A percentile compares a stretch with the other conserved stretches of the same genome.
These are phyloP conservation scores for Doryteuthis pealeii DNA, from an alignment of 1,140 invertebrate genomes.

Conservation along the genomic window DNA sequence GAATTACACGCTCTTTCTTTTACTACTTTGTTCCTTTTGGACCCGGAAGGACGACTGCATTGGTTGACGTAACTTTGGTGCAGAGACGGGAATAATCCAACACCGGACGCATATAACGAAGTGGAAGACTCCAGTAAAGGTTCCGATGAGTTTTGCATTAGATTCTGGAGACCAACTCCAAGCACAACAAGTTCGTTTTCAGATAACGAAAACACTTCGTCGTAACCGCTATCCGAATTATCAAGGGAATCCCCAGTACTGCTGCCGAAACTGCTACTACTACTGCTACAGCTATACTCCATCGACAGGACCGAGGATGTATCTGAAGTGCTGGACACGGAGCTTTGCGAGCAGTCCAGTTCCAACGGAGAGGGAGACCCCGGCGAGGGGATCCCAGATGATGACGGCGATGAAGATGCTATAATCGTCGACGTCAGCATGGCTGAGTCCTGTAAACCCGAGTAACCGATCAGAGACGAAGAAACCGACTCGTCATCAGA, in stretches of 20 bases:
- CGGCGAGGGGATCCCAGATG: neutral
- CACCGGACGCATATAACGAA: too few species aligned
- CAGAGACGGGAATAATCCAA: slow-evolving; percentile 16
- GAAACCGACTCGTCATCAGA: neutral
- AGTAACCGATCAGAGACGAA: neutral
- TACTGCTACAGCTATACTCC: neutral
- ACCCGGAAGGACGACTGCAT: neutral
- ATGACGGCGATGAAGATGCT: neutral
- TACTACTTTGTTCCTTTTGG: slow-evolving; percentile 1
- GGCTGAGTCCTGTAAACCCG: neutral
- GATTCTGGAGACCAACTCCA: slow-evolving; percentile 58
- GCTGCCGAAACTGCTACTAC: neutral
- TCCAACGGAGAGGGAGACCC: too few species aligned
- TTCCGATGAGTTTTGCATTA: slow-evolving; percentile 50
- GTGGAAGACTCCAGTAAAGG: neutral
- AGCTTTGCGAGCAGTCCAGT: neutral
- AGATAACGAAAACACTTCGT: slow-evolving; percentile 27
- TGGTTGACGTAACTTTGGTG: slow-evolving; percentile 12
- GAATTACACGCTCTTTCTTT: neutral
- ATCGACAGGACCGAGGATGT: neutral
- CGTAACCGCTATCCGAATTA: slow-evolving; percentile 27
- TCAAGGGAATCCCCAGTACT: slow-evolving; percentile 14
- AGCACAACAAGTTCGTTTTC: slow-evolving; percentile 56
- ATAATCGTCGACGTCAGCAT: neutral
- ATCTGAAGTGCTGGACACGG: neutral